Percentiles rank a stretch among this genome's conserved stretches.
These are phyloP conservation scores for Pachyramphus minor DNA, from an alignment of 2,113 vertebrate genomes.

Conservation along the genomic window DNA sequence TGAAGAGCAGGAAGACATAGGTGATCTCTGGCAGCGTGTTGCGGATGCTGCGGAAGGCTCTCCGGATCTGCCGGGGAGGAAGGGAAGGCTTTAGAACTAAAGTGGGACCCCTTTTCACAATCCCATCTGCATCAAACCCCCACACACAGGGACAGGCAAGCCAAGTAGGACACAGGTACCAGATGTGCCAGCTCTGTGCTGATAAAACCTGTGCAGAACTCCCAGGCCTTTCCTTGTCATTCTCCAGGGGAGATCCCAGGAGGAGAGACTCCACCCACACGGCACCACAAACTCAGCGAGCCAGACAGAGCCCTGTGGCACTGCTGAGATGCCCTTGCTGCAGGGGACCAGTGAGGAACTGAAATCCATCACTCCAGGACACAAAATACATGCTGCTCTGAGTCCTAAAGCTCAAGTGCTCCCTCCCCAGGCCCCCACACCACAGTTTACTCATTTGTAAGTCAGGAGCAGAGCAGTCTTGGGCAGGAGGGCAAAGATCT, in stretches of 20 bases:
- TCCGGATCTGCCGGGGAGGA: constrained; percentile 79
- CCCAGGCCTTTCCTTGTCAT: neutral
- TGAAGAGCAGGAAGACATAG: constrained; percentile 88
- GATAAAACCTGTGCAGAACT: neutral
- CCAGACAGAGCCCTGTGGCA: neutral
- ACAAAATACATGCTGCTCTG: accelerated
- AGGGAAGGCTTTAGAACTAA: neutral
- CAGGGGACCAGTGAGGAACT: neutral
- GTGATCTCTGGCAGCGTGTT: constrained; percentile 89
- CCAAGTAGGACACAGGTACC: neutral
- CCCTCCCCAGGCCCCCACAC: neutral
- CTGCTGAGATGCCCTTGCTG: neutral
- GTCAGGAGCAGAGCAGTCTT: neutral
- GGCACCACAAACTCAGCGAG: neutral
- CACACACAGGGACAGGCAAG: neutral
- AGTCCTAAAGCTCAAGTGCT: neutral
- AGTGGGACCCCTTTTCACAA: neutral
- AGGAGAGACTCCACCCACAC: neutral
- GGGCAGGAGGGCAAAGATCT: constrained; percentile 2
- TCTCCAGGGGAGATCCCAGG: neutral
- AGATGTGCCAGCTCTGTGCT: neutral
- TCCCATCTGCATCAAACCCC: neutral
- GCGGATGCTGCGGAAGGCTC: constrained; percentile 88
- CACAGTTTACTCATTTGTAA: neutral
- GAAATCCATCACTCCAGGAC: neutral